phyloP scores from a whole-genome alignment of 2,888 invertebrate genomes.

The Drosophila parthenogenetica region DNA sequence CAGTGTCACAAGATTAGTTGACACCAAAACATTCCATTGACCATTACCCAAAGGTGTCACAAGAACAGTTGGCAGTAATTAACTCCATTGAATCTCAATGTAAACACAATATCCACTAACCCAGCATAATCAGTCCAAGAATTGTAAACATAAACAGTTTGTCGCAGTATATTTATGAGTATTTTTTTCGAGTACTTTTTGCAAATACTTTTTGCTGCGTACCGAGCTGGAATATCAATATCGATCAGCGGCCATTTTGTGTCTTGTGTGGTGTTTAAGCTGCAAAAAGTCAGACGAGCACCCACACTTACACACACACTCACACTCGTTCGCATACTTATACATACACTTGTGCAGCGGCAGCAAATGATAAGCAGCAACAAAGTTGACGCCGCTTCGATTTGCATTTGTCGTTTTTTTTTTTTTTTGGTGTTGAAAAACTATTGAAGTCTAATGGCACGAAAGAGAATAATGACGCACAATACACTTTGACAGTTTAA shows the following conservation, averaged over 20 bases:
- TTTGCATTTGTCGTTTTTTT: slow-evolving; percentile 50
- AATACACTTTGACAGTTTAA: slow-evolving; percentile 77
- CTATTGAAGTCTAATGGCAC: slow-evolving; percentile 85
- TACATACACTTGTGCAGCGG: neutral
- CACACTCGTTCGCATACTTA: neutral
- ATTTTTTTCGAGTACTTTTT: neutral
- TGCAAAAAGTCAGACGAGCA: slow-evolving; percentile 3
- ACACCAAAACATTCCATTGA: too few species aligned
- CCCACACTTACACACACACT: neutral
- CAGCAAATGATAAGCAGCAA: slow-evolving; percentile 53
- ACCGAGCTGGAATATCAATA: neutral
- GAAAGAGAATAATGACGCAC: slow-evolving; percentile 85
- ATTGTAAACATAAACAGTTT: too few species aligned
- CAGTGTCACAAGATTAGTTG: too few species aligned
- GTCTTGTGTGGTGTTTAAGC: slow-evolving; percentile 23
- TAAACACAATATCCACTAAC: too few species aligned
- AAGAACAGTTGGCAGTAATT: too few species aligned
- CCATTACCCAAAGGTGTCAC: too few species aligned
- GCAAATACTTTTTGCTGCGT: neutral
- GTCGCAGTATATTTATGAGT: too few species aligned
- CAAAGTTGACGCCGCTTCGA: slow-evolving; percentile 43
- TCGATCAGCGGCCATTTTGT: slow-evolving; percentile 4
- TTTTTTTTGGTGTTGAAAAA: slow-evolving; percentile 70
- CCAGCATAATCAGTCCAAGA: too few species aligned
- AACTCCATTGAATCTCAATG: too few species aligned